Evolutionary conservation across 1,140 invertebrate genomes (phyloP), one percentile per base, ranked within the genome.

Genomic region (Idris sp.): DNA sequence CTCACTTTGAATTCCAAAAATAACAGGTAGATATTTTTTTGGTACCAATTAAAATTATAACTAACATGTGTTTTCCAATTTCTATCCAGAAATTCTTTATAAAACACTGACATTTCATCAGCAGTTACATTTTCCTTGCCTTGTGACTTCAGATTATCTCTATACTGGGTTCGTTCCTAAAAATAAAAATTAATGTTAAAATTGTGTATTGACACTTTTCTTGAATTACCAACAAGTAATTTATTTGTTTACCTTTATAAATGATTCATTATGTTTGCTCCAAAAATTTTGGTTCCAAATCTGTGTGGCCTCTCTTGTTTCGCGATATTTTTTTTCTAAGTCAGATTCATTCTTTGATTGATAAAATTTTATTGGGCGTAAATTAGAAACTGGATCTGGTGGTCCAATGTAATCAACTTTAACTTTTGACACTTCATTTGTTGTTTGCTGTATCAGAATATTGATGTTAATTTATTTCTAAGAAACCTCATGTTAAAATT

Each of bases 21-120:
- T 44, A 93, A 81, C 49, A 93, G 81, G n/a, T 85, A 85, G 49
- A 92, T 83, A 86, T 94, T 93, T 74, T 89, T 92, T 64, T 90
- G 91, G 79, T 95, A 94, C 93, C 93, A 95, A 31, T 90, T 88
- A 19, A 91, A 85, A 77, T 94, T 94, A 79, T 94, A 95, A 72
- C 87, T 84, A 0, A 92, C 76, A 81, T 95, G 93, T 1, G 83
- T 86, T 76, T 89, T 89, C 92, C 92, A 93, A 79, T 95, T 93
- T 80, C 92, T 91, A 78, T 94, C 93, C 28, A 94, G 84, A 82
- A 96, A 96, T 33, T 89, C 78, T 88, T 94, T 95, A 79, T 96
- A 96, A 86, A 96, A 96, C 13, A 92, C 89, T 75, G 94, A 95
- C 92, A 96, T 93, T 85, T 95, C 92, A 84, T 96, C 94, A 0